A percentile compares a stretch with the other conserved stretches of the same genome.
phyloP scores from a whole-genome alignment of 2,888 invertebrate species.

The Netelia virgata region DNA sequence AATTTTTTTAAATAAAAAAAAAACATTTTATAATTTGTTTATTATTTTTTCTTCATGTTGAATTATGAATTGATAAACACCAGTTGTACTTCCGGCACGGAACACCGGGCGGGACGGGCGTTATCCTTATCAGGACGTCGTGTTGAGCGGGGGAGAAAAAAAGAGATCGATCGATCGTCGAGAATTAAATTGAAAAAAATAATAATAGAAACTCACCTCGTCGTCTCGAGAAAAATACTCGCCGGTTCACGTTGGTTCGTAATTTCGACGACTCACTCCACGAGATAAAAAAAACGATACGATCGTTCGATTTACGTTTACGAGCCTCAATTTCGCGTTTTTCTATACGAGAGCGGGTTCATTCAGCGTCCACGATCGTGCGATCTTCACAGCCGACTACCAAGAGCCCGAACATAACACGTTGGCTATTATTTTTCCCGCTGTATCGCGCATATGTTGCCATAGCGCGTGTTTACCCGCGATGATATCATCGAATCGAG shows the following conservation, averaged over 20 bases:
- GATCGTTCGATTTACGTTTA: background rate
- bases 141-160: background rate
- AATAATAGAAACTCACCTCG: constrained; percentile 15
- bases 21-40: background rate
- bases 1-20: background rate
- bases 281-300: background rate
- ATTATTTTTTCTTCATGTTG: background rate
- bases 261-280: background rate
- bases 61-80: background rate
- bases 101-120: background rate
- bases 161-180: constrained; percentile 13
- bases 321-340: background rate
- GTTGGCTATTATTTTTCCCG: constrained; percentile 31
- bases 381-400: constrained; percentile 61
- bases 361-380: constrained; percentile 35
- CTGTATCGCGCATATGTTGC: constrained; percentile 6
- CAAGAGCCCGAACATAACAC: constrained; percentile 1
- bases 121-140: background rate
- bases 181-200: constrained; percentile 16
- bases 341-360: background rate
- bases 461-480: background rate
- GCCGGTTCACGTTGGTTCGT: background rate
- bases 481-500: constrained; percentile 23
- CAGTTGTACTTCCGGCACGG: constrained; percentile 4
- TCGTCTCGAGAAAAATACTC: background rate